These are phyloP conservation scores for Charadrius vociferus DNA, from an alignment of 2,113 vertebrate genomes.

Conservation along the genomic window DNA sequence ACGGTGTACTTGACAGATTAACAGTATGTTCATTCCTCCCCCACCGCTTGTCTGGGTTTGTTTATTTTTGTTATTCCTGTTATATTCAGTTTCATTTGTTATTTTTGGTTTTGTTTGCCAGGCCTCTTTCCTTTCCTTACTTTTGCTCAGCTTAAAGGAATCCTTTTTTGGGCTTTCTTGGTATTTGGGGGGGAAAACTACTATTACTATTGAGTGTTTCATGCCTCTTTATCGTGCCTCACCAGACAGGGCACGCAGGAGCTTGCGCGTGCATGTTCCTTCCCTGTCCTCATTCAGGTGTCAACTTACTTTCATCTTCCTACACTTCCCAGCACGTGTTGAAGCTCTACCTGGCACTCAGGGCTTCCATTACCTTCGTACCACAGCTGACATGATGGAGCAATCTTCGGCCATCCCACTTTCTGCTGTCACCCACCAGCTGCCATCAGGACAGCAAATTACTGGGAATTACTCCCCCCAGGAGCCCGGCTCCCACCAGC, in stretches of 20 bases:
- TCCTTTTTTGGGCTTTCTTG: neutral
- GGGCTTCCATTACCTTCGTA: neutral
- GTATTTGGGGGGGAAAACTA: neutral
- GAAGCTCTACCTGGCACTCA: neutral
- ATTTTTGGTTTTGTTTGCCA: conserved; percentile 15
- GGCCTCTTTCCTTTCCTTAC: neutral
- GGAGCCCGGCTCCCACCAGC: neutral
- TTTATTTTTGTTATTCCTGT: conserved; percentile 32
- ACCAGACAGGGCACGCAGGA: neutral
- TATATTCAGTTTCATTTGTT: neutral
- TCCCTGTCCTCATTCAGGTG: neutral
- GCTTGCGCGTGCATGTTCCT: neutral
- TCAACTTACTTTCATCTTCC: conserved; percentile 24
- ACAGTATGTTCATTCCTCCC: neutral
- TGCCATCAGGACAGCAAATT: neutral
- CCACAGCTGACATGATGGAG: neutral
- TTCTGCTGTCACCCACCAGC: neutral
- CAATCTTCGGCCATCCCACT: neutral
- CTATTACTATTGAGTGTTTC: neutral
- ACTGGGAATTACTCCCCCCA: neutral
- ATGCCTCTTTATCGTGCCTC: neutral
- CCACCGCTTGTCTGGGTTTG: neutral
- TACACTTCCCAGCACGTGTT: neutral
- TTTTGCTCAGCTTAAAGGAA: neutral
- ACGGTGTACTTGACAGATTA: neutral